Evolutionary conservation across 2,113 vertebrate genomes (phyloP), one percentile per base, ranked within the genome.

Genomic region (Coreoperca whiteheadi): DNA sequence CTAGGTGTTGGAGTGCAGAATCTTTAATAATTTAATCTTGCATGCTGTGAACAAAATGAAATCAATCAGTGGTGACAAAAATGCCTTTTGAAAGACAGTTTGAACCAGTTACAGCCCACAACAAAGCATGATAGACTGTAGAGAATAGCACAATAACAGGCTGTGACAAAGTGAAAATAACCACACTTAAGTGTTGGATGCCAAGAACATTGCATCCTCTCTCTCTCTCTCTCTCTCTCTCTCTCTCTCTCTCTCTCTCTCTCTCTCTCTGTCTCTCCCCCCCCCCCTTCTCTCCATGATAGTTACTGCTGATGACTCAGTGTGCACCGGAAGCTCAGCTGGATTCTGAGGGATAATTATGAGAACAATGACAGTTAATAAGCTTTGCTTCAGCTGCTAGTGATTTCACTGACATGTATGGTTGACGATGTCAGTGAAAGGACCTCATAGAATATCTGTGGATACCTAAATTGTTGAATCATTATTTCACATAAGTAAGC

Each of bases 281-380:
- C 68, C 57, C 78, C 70, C 66, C 41, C 16, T 59, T 53, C 43
- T 15, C 65, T 69, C 70, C 8, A 25, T 53, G 12, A 57, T 64
- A 71, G 46, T 87, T 87, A 56, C 64, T 30, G 64, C 21, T 25
- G 72, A 87, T 91, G 93, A 93, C 79, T 93, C 88, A 92, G 50
- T 76, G 66, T 15, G 16, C 74, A 87, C 80, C 81, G 79, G 85
- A 81, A 86, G 60, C 69, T 75, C 66, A 51, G 20, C 56, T 68
- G 6, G 64, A 32, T 77, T 56, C 50, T 48, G 79, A 77, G 43
- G 51, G 71, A 90, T 70, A 72, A 86, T 74, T 80, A 74, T 4
- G 46, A 64, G 70, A 86, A 89, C 65, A 88, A 67, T 75, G 53
- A 69, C 54, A 25, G 11, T 65, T 85, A 87, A 87, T 80, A 32